A percentile compares a stretch with the other conserved stretches of the same genome.
phyloP scores from a whole-genome alignment of 2,797 vertebrate species.

The Acomys russatus region DNA sequence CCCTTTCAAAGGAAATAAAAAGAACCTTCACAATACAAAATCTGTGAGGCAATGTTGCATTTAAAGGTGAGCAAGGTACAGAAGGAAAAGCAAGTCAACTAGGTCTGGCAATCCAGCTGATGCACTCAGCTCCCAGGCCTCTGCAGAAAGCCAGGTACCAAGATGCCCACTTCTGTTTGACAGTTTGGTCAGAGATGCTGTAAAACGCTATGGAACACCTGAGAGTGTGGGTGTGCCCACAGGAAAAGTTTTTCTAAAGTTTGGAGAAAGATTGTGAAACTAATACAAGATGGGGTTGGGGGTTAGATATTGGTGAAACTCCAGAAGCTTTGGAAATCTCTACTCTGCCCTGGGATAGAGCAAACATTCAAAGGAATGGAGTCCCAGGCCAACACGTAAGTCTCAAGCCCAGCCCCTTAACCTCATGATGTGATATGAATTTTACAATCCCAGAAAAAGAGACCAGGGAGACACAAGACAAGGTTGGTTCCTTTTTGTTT shows the following conservation, averaged over 20 bases:
- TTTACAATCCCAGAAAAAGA: not conserved
- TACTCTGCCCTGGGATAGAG: not conserved
- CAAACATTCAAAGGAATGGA: constrained; percentile 22
- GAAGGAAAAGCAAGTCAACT: not conserved
- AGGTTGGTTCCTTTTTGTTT: constrained; percentile 22
- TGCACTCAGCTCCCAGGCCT: not conserved
- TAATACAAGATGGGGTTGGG: not conserved
- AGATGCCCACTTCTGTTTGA: not conserved
- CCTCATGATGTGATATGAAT: not conserved
- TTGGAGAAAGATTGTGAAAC: not conserved
- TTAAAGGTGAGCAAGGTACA: not conserved
- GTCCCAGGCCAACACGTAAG: not conserved
- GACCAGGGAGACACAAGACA: not conserved
- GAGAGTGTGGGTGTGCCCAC: not conserved
- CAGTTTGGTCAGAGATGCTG: not conserved
- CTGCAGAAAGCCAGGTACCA: not conserved
- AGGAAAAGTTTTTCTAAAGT: not conserved
- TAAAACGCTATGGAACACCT: not conserved
- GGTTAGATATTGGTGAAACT: not conserved
- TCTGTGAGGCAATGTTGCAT: not conserved
- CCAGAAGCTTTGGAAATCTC: constrained; percentile 12
- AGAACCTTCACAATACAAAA: not conserved
- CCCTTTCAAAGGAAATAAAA: constrained; percentile 28
- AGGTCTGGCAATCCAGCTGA: not conserved
- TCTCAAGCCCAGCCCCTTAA: constrained; percentile 30